A percentile compares a stretch with the other conserved stretches of the same genome.
Evolutionary conservation across 2,888 invertebrate genomes (phyloP).

Genomic region (Drosophila trichaetosa): DNA sequence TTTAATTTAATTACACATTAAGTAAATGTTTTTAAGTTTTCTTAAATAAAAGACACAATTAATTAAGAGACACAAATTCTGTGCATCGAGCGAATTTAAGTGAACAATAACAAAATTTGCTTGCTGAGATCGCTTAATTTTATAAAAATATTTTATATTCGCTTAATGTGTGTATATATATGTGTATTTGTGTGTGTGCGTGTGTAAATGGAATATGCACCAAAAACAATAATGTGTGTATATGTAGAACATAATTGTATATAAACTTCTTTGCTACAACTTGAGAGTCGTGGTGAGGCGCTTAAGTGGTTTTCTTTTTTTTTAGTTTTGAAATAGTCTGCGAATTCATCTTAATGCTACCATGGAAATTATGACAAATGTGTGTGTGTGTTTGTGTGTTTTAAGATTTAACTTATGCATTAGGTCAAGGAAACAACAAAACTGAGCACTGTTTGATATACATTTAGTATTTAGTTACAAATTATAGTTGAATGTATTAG

Average conservation of each 20-base stretch:
- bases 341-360: conserved; percentile 50
- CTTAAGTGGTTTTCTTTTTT: conserved; percentile 60
- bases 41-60: conserved; percentile 58
- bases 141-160: conserved; percentile 41
- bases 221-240: conserved; percentile 15
- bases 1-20: conserved; percentile 47
- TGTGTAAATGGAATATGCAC: conserved; percentile 60
- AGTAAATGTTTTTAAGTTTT: conserved; percentile 38
- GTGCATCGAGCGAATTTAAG: conserved; percentile 39
- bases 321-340: conserved; percentile 19
- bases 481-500: conserved; percentile 49
- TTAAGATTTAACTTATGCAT: conserved; percentile 41
- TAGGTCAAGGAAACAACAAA: conserved; percentile 74
- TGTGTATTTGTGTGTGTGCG: conserved; percentile 1
- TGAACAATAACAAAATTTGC: conserved; percentile 66
- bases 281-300: conserved; percentile 74
- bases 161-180: conserved; percentile 12
- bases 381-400: conserved; percentile 11
- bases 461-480: conserved; percentile 50
- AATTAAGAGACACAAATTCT: conserved; percentile 53
- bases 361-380: conserved; percentile 29
- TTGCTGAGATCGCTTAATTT: conserved; percentile 73
- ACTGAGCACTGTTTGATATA: conserved; percentile 69
- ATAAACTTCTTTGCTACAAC: conserved; percentile 58
- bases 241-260: conserved; percentile 26